A percentile compares a stretch with the other conserved stretches of the same genome.
These are phyloP conservation scores for Paramisgurnus dabryanus DNA, from an alignment of 2,113 vertebrate genomes.

Conservation along the genomic window DNA sequence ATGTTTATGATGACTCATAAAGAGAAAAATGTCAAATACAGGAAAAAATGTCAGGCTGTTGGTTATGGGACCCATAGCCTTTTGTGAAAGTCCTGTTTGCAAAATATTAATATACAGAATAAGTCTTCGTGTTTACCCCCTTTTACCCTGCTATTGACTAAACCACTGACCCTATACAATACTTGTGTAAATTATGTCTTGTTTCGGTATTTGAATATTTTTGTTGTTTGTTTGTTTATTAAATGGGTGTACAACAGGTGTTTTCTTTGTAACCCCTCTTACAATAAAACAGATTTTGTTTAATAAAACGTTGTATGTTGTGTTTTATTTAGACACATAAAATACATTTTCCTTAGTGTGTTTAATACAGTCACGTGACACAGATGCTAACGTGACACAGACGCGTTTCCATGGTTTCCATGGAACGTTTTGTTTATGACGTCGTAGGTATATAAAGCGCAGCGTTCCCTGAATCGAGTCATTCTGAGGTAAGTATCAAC, in stretches of 20 bases:
- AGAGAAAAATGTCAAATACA: slow-evolving; percentile 25
- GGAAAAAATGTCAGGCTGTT: slow-evolving; percentile 55
- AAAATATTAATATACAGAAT: slow-evolving; percentile 62
- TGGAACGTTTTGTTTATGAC: no score
- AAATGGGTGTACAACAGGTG: slow-evolving; percentile 76
- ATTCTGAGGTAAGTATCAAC: no score
- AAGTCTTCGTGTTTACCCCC: slow-evolving; percentile 55
- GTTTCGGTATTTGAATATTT: slow-evolving; percentile 61
- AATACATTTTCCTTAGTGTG: not conserved
- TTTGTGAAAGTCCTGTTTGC: slow-evolving; percentile 53
- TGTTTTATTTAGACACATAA: not conserved
- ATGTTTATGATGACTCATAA: slow-evolving; percentile 62
- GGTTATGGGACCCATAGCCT: slow-evolving; percentile 48
- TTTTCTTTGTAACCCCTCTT: slow-evolving; percentile 78
- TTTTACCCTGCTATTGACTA: slow-evolving; percentile 64
- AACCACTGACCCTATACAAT: slow-evolving; percentile 76
- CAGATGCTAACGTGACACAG: no score
- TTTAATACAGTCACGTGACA: no score
- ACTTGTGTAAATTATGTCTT: slow-evolving; percentile 77
- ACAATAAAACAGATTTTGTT: slow-evolving; percentile 81
- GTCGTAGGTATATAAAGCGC: no score
- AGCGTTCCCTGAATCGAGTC: no score
- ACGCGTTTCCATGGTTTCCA: no score
- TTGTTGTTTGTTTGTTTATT: slow-evolving; percentile 66
- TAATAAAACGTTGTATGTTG: slow-evolving; percentile 57